phyloP scores from a whole-genome alignment of 2,797 vertebrate genomes.

The Simalia tracyae region DNA sequence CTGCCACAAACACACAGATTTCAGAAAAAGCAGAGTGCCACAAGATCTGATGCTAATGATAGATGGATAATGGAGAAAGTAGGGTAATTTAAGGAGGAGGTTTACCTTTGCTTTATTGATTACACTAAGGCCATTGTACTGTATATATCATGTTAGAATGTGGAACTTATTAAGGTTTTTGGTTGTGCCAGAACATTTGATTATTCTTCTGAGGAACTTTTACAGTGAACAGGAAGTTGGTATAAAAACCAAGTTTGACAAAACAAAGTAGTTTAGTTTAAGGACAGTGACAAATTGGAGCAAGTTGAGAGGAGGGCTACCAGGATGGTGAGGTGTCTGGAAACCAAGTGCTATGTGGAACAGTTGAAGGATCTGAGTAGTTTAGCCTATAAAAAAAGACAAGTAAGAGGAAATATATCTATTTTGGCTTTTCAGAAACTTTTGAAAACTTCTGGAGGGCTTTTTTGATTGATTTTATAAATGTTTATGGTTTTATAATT shows the following conservation, averaged over 20 bases:
- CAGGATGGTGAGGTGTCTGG: too few relatives aligned
- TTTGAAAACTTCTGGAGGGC: background rate
- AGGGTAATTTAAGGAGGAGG: background rate
- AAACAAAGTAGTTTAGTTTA: too few relatives aligned
- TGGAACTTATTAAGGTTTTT: too few relatives aligned
- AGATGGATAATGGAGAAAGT: background rate
- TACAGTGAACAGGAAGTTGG: too few relatives aligned
- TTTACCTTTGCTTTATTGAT: too few relatives aligned
- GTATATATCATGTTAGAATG: too few relatives aligned
- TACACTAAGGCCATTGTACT: too few relatives aligned
- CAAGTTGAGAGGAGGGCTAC: too few relatives aligned
- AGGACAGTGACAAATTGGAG: too few relatives aligned
- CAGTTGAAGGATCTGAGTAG: background rate
- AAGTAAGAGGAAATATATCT: background rate
- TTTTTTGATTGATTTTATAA: background rate
- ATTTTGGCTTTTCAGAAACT: background rate
- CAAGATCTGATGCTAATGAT: background rate
- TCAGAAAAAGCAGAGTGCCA: background rate
- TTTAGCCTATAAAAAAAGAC: background rate
- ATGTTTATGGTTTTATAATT: background rate
- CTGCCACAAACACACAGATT: background rate
- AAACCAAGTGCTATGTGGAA: background rate
- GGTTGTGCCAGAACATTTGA: too few relatives aligned
- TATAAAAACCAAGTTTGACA: too few relatives aligned
- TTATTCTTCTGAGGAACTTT: too few relatives aligned